These are phyloP conservation scores for Hydraecia micacea DNA, from an alignment of 2,888 invertebrate genomes.

Conservation along the genomic window DNA sequence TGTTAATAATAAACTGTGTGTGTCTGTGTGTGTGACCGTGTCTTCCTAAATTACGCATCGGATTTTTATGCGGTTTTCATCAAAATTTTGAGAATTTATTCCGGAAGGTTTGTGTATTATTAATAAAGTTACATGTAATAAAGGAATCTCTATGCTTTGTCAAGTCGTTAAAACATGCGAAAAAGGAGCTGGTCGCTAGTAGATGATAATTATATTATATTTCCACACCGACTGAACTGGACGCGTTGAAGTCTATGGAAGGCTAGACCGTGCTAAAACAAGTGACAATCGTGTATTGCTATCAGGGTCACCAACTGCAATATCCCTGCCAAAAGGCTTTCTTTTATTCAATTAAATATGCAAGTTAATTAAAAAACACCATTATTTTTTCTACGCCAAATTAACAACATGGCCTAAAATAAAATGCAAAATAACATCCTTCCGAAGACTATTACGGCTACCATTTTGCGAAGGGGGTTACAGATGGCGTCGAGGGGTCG, in stretches of 20 bases:
- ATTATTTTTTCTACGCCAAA: constrained; percentile 57
- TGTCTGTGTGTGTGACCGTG: neutral
- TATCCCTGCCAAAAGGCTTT: fast-evolving
- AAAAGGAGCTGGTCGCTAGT: neutral
- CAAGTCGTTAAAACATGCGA: neutral
- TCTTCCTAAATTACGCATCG: neutral
- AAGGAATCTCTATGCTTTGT: neutral
- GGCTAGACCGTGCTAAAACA: neutral
- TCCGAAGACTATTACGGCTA: constrained; percentile 71
- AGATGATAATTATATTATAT: too few relatives aligned
- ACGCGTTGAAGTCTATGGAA: constrained; percentile 45
- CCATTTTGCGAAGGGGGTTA: constrained; percentile 78
- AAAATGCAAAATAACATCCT: constrained; percentile 69
- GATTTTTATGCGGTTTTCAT: neutral
- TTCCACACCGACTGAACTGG: neutral
- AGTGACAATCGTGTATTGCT: neutral
- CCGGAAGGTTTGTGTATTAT: neutral
- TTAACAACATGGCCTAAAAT: constrained; percentile 60
- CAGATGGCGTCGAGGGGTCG: constrained; percentile 84
- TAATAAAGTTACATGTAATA: neutral
- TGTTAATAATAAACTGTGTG: neutral
- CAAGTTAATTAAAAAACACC: constrained; percentile 35
- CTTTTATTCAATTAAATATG: neutral
- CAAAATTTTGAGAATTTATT: neutral
- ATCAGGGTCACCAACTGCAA: neutral